Base-by-base conservation (phyloP, 2,888 invertebrate species). In the Arenicola marina region DNA sequence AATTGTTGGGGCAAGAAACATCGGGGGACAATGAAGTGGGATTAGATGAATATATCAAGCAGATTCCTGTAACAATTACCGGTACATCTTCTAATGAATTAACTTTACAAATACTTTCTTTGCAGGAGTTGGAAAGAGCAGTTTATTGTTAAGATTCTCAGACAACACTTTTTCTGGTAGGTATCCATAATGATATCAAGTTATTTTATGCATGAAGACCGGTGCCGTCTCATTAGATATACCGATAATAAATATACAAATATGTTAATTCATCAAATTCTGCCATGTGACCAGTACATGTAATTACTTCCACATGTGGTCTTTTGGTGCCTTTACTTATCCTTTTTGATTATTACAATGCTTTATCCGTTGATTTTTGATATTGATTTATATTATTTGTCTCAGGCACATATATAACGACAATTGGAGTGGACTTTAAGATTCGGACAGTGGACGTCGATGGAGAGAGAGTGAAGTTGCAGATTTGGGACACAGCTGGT, bases 391-490 rank as follows among this genome's bases (percentile, higher is more conserved):
- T 51, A 43, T 45, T 15, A 28, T 24, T 38, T 51, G 63, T 72
- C 76, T 57, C 73, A 85, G 87, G 85, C 46, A 86, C 85, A 67
- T 87, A 87, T 84, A 99, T 99, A 82, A 99, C 98, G 64, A 99
- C 99, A 54, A 99, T 99, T 84, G 99, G 99, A 68, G 99, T 99
- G 59, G 99, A 99, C 87, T 99, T 99, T 86, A 99, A 99, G 88
- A 99, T 99, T 83, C 89, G 97, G 81, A 99, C 98, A 69, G 90
- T 99, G 26, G 80, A 82, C 66, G 79, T 86, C 4, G 81, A 83
- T 63, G 85, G 85, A 18, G 84, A 85, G 69, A 77, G 83, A 55
- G 84, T 86, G 1, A 86, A 86, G 65, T 76, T 86, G 63, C 86
- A 86, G 73, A 98, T 99, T 81, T 98, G 98, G 97, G 83, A 83